These are phyloP conservation scores for Campoletis raptor DNA, from an alignment of 2,888 invertebrate species.

Conservation along the genomic window DNA sequence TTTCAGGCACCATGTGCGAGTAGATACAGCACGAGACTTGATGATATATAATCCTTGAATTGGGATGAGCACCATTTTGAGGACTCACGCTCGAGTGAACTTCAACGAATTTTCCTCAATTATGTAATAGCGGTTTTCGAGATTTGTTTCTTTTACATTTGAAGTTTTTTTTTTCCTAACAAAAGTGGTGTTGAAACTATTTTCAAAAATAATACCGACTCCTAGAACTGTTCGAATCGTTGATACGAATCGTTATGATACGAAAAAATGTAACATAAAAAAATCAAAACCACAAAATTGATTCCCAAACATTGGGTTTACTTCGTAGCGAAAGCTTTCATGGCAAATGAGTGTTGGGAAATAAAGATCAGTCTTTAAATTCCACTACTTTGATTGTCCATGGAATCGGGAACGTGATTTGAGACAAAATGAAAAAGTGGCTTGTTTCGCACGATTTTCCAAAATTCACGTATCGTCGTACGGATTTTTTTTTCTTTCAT, in stretches of 20 bases:
- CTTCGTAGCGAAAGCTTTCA: background rate
- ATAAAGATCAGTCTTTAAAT: background rate
- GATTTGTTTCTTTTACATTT: background rate
- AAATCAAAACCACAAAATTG: background rate
- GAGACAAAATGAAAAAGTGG: constrained; percentile 56
- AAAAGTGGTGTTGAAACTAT: background rate
- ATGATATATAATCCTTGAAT: constrained; percentile 35
- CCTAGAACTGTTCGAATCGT: background rate
- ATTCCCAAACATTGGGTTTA: background rate
- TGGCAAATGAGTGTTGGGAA: background rate
- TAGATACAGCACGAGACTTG: constrained; percentile 25
- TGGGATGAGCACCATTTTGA: constrained; percentile 35
- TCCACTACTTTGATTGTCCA: background rate
- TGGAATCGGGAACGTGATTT: constrained; percentile 50
- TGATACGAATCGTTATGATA: too few species aligned
- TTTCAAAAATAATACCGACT: background rate
- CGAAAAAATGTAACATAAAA: background rate
- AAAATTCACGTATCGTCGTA: background rate
- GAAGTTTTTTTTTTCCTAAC: background rate
- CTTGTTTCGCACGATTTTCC: constrained; percentile 54
- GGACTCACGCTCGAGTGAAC: constrained; percentile 49
- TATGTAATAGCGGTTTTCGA: constrained; percentile 46
- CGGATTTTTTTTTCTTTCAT: background rate
- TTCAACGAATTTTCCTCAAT: constrained; percentile 40
- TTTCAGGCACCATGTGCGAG: constrained; percentile 29